Base-by-base conservation (phyloP, 2,797 vertebrate genomes). In the Sebastolobus altivelis region DNA sequence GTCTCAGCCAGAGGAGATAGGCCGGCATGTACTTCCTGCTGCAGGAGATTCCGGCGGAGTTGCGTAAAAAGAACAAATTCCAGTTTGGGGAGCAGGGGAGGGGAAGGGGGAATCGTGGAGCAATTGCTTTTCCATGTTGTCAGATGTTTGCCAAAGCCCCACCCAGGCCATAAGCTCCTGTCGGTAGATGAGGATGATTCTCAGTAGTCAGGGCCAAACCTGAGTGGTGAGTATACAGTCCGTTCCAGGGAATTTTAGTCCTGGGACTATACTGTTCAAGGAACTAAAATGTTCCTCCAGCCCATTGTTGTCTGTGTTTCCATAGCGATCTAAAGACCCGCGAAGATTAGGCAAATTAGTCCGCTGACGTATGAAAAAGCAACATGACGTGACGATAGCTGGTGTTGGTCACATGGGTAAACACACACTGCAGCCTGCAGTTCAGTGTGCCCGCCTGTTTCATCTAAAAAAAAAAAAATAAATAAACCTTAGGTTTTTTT, bases 11-110 rank as follows among this genome's bases (percentile, higher is more conserved):
- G 79, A 74, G 87, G 59, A 84, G 88, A 87, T 46, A 87, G 69
- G 33, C 78, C 43, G 40, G 69, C 76, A 4, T 77, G 84, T 55
- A 82, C 82, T 90, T 92, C 90, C 91, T 91, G 87, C 65, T 55
- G 65, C 75, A 33, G 81, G 25, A 59, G 75, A 86, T 88, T 92
- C 86, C 65, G 12, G 43, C 3, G 1, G 69, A 74, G 78, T 90
- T 89, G 35, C 31, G 46, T 58, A 87, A 87, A 88, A 87, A 70
- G 68, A 83, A 56, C 79, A 91, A 89, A 92, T 93, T 94, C 94
- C 90, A 90, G 81, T 84, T 87, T 77, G 10, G 67, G 76, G 59
- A 75, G 79, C 29, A 40, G 40, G 78, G 78, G 43, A 65, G 73
- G 73, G 83, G 38, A 33, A 46, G 60, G 63, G 38, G 22, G 38